Base-by-base conservation (phyloP, 2,113 vertebrate species). In the Podarcis raffonei region DNA sequence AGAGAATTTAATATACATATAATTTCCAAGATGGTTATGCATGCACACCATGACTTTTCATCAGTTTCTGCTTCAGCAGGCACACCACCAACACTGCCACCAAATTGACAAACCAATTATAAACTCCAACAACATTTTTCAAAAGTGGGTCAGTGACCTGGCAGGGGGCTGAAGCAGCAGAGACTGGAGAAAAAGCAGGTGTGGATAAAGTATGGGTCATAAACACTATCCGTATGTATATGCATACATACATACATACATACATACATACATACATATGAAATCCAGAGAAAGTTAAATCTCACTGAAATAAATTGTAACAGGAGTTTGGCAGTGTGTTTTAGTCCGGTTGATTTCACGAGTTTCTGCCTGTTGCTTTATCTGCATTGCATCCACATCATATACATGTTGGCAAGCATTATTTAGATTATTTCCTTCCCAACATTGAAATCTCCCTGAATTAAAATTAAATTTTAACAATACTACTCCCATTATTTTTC, bases 71-170 rank as follows among this genome's bases (percentile, higher is more conserved):
- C 59, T 86, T 71, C 65, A 69, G 76, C 27, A 79, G 62, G 37
- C 20, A 79, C 39, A 57, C 22, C 76, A 69, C 25, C 39, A 32
- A 27, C 25, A 42, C 35, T 77, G 59, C 85, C 62, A 66, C 75
- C 30, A 87, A 87, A 87, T 16, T 32, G 76, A 79, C 62, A 87
- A 80, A 79, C 22, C 6, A 35, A 79, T 87, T 87, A 53, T 80
- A 68, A 87, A 80, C 65, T 79, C 62, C 75, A 32, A 69, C 35
- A 66, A 77, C 30, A 86, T 87, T 69, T 77, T 87, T 80, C 4
- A 86, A 66, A 30, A 65, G 39, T 76, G 53, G 84, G 57, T 75
- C 83, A 66, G 74, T 66, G 57, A 65, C 57, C 23, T 65, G 72
- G 57, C n/a, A 80, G 65, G 65, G 66, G 39, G 30, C 39, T 69